These are phyloP conservation scores for Aporrectodea caliginosa DNA, from an alignment of 1,140 invertebrate genomes.

Conservation along the genomic window DNA sequence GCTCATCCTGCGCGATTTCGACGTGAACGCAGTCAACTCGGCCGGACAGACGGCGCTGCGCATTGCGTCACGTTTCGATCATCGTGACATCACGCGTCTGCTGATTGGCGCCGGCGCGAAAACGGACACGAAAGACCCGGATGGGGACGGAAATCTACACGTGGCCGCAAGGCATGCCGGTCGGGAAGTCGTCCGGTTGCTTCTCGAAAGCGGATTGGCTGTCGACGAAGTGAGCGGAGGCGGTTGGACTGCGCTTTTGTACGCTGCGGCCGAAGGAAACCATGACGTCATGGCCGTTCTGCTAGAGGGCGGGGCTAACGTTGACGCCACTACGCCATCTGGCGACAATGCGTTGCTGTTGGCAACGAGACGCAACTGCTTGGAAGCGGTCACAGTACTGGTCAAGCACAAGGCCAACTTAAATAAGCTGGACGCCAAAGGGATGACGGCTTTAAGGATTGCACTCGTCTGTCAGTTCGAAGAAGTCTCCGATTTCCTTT, in stretches of 20 bases:
- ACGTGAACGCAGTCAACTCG: constrained; percentile 7
- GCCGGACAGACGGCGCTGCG: constrained; percentile 8
- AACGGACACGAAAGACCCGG: not conserved
- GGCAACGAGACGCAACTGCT: not conserved
- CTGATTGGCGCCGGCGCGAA: constrained; percentile 17
- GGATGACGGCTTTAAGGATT: not conserved
- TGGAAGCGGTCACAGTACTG: not conserved
- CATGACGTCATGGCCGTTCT: not conserved
- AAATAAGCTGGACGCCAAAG: not conserved
- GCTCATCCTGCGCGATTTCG: constrained; percentile 2
- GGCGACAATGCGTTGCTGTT: not conserved
- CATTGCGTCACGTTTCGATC: constrained; percentile 3
- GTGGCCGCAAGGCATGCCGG: constrained; percentile 14
- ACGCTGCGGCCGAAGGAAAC: not conserved
- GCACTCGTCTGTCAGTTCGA: not conserved
- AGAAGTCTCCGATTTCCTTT: not conserved
- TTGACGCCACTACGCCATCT: not conserved
- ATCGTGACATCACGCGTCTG: not conserved
- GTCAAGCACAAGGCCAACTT: not conserved
- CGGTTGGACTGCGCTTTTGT: not conserved
- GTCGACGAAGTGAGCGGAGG: constrained; percentile 2
- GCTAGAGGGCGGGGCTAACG: not conserved
- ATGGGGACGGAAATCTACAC: constrained; percentile 16
- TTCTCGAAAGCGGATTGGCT: not conserved
- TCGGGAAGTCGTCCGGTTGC: constrained; percentile 6